Conservation (phyloP, 2,113 vertebrate species). For the Cygnus atratus region DNA sequence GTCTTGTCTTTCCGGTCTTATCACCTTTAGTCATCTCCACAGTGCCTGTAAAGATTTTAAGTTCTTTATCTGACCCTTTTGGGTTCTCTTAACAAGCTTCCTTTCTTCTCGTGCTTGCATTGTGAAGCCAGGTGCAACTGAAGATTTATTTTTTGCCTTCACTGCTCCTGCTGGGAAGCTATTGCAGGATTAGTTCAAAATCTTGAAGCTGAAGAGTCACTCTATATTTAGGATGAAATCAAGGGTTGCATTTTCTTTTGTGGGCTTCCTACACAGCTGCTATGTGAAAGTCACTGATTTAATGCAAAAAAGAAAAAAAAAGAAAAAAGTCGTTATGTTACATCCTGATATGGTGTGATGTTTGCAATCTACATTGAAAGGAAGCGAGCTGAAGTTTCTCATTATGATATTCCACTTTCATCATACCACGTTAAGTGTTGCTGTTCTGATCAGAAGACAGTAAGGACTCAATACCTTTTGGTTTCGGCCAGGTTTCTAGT, state of each 20-base stretch:
- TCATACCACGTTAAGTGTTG: not conserved
- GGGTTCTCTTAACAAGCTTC: not conserved
- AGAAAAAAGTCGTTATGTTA: not conserved
- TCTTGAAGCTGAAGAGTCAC: not conserved
- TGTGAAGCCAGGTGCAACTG: not conserved
- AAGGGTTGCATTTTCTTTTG: conserved; percentile 11
- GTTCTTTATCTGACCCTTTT: not conserved
- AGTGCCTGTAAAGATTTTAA: not conserved
- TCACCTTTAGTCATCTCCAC: not conserved
- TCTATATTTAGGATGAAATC: conserved; percentile 46
- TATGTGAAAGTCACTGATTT: not conserved
- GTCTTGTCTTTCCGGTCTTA: not conserved
- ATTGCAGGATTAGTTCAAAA: not conserved
- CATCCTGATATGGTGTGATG: not conserved
- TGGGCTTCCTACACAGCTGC: conserved; percentile 9
- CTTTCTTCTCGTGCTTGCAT: not conserved
- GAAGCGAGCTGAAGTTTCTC: not conserved
- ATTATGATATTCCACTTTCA: not conserved
- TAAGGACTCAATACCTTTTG: not conserved
- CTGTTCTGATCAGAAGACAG: not conserved
- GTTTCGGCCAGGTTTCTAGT: not conserved
- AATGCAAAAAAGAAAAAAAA: not conserved
- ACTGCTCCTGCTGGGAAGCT: not conserved
- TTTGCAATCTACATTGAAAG: not conserved
- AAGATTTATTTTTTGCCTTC: not conserved